Percentiles rank a stretch among this genome's conserved stretches.
phyloP scores from a whole-genome alignment of 2,797 vertebrate species.

The Sphaeramia orbicularis region DNA sequence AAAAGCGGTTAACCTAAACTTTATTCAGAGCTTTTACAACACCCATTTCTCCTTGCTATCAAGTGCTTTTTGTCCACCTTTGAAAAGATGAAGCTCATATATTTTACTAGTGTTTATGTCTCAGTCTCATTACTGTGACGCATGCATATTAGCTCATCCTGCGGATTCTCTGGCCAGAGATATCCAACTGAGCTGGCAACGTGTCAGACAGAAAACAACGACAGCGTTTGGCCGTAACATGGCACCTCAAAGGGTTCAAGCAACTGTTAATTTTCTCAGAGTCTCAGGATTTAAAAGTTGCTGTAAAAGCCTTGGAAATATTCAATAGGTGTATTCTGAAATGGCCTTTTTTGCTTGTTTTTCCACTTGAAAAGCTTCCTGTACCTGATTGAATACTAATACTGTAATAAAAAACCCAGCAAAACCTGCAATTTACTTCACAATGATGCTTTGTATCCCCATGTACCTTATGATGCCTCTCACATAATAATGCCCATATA shows the following conservation, averaged over 20 bases:
- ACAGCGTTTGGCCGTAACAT: background rate
- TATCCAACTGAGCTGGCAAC: conserved; percentile 28
- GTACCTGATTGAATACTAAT: conserved; percentile 1
- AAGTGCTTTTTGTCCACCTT: background rate
- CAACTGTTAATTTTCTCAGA: too few relatives aligned
- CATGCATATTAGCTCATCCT: conserved; percentile 34
- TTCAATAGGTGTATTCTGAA: too few relatives aligned
- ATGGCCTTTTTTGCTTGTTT: background rate
- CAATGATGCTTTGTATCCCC: conserved; percentile 3
- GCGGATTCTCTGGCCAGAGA: conserved; percentile 22
- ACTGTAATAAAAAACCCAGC: background rate
- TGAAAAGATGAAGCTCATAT: conserved; percentile 5
- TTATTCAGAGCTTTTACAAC: conserved; percentile 20
- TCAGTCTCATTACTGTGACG: conserved; percentile 5
- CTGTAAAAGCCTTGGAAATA: too few relatives aligned
- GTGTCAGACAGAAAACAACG: conserved; percentile 43
- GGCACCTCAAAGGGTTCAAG: background rate
- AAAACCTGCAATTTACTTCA: background rate
- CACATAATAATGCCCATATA: background rate
- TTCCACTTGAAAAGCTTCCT: conserved; percentile 1
- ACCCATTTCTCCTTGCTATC: conserved; percentile 2
- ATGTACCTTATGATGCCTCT: background rate
- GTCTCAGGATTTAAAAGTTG: too few relatives aligned
- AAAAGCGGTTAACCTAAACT: conserved; percentile 1
- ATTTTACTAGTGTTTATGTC: too few relatives aligned